A percentile compares a stretch with the other conserved stretches of the same genome.
Evolutionary conservation across 2,888 invertebrate species (phyloP).

Genomic region (Microplitis deprimator): DNA sequence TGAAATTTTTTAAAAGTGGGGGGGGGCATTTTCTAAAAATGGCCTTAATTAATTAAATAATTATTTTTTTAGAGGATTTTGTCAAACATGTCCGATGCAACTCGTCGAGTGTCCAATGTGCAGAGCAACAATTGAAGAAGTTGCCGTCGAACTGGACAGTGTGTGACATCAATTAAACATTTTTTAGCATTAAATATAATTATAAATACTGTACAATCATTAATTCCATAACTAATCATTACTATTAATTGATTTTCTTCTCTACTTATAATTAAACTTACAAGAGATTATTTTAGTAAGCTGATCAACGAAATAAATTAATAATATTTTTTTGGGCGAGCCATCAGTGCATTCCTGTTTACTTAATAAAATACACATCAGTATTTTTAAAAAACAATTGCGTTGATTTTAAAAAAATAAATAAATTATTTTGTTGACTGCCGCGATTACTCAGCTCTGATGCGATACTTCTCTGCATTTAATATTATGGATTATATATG

Average conservation of each 20-base stretch:
- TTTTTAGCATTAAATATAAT: not conserved
- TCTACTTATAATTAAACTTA: conserved; percentile 28
- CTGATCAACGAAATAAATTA: not conserved
- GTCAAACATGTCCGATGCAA: conserved; percentile 83
- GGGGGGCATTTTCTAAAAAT: not conserved
- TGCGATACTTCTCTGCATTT: not conserved
- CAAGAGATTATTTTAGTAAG: conserved; percentile 13
- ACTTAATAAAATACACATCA: not conserved
- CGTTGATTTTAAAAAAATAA: not conserved
- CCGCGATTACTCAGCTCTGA: not conserved
- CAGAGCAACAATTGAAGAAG: conserved; percentile 77
- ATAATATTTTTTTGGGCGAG: not conserved
- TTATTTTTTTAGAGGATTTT: conserved; percentile 82
- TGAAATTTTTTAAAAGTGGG: not conserved
- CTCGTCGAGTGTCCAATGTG: conserved; percentile 91
- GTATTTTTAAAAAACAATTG: not conserved
- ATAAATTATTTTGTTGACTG: not conserved
- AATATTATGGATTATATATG: not conserved
- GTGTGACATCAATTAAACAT: conserved; percentile 68
- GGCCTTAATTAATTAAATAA: too few species aligned
- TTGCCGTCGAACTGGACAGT: conserved; percentile 69
- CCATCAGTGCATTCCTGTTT: not conserved
- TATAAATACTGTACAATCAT: conserved; percentile 7
- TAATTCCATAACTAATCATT: conserved; percentile 34
- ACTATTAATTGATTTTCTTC: conserved; percentile 32